These are phyloP conservation scores for Apteryx owenii DNA, from an alignment of 2,113 vertebrate genomes.

Conservation along the genomic window DNA sequence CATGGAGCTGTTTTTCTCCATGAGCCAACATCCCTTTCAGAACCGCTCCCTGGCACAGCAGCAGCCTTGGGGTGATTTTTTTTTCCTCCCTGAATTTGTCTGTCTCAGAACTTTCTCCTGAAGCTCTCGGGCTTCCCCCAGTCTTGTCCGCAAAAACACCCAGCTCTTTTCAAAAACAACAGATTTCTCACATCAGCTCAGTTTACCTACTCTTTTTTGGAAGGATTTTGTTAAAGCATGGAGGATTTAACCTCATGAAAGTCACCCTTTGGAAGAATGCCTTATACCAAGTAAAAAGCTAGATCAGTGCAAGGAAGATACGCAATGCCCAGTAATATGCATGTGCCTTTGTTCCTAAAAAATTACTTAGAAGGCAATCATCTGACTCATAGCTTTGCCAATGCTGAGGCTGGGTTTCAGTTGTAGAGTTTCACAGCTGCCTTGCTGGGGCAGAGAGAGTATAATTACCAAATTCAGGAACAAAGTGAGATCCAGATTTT, in stretches of 20 bases:
- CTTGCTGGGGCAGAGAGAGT: accelerated
- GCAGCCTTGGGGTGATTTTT: neutral
- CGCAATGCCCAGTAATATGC: neutral
- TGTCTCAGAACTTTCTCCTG: neutral
- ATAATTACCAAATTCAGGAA: accelerated
- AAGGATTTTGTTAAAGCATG: neutral
- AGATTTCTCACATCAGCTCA: neutral
- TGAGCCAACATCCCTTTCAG: neutral
- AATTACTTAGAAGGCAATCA: neutral
- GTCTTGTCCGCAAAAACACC: neutral
- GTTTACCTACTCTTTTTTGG: neutral
- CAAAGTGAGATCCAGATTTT: neutral
- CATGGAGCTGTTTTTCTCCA: neutral
- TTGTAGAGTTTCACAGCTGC: neutral
- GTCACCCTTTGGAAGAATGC: neutral
- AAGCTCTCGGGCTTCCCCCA: neutral
- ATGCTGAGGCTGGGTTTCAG: neutral
- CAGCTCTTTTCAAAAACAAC: neutral
- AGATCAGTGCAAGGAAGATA: neutral
- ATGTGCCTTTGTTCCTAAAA: neutral
- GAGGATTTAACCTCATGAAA: neutral
- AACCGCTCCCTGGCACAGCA: neutral
- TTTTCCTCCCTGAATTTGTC: neutral
- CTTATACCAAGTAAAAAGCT: neutral
- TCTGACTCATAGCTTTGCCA: neutral